Evolutionary conservation across 1,140 invertebrate species (phyloP), one percentile per base, ranked within the genome.

Genomic region (Hestina assimilis): DNA sequence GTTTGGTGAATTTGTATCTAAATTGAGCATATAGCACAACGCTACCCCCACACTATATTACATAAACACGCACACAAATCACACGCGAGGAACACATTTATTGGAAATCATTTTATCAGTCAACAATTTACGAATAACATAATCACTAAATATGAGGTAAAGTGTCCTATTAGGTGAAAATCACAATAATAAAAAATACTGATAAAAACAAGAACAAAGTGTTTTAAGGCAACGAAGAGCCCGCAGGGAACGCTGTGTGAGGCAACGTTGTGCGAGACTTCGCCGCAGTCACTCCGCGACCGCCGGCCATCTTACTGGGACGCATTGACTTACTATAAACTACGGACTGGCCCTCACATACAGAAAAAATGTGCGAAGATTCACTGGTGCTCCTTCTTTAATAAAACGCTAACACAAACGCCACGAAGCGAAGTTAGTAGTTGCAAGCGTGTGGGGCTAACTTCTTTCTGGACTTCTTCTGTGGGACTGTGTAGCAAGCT

Each of bases 21-120:
- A 85, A 87, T 85, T 87, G 84, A 85, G 84, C 84, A 87, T 79
- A 85, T 78, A 86, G 84, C 84, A 85, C 84, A 86, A 87, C 84
- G 82, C 79, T 79, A 86, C 83, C 84, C 77, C 75, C 63, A 82
- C 79, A 80, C 79, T 74, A 69, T 62, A 63, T 72, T 60, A 72
- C 63, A 76, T 62, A 72, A 69, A 67, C 23, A 68, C 79, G 79
- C 79, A 68, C 77, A 83, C 74, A 69, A 73, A 77, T 72, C 68
- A 75, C 79, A 83, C 79, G 79, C 77, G 67, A 84, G 82, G 75
- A 83, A 81, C 78, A 84, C 80, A 85, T 80, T 70, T 72, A 79
- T 79, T 82, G 82, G 80, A 83, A 85, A 87, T 77, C 80, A 83
- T 76, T 76, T 79, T 73, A 83, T 87, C 84, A 87, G 84, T 85